Evolutionary conservation across 2,797 vertebrate species (phyloP).

Genomic region (Chanos chanos): DNA sequence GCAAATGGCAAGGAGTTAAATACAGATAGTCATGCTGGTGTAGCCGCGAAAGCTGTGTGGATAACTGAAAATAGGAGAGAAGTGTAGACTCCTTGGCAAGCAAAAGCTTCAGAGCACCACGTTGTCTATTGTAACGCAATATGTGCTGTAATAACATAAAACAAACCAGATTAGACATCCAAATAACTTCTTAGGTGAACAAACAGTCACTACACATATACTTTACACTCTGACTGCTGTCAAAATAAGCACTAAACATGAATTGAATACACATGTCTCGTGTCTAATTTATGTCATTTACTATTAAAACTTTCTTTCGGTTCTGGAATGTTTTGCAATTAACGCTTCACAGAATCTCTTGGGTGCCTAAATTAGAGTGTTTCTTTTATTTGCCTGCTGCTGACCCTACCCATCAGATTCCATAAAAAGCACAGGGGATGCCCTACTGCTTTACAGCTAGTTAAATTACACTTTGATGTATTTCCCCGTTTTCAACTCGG

Average conservation of each 20-base stretch:
- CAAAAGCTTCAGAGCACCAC: constrained; percentile 35
- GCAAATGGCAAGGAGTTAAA: too few species aligned
- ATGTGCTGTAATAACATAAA: constrained; percentile 44
- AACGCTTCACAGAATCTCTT: constrained; percentile 53
- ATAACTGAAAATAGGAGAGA: constrained; percentile 33
- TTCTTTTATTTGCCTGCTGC: constrained; percentile 67
- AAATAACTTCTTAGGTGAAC: constrained; percentile 50
- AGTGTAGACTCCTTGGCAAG: constrained; percentile 34
- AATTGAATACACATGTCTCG: neutral
- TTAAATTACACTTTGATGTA: constrained; percentile 87
- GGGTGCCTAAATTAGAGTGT: constrained; percentile 67
- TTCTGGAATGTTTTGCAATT: constrained; percentile 51
- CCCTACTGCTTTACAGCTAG: constrained; percentile 75
- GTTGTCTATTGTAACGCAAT: constrained; percentile 32
- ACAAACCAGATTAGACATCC: constrained; percentile 44
- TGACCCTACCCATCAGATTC: constrained; percentile 66
- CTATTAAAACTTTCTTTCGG: constrained; percentile 34
- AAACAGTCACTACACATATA: constrained; percentile 30
- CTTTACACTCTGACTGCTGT: constrained; percentile 11
- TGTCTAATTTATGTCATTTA: constrained; percentile 40
- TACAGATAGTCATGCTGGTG: too few species aligned
- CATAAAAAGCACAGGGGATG: constrained; percentile 62
- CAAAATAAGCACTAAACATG: constrained; percentile 25
- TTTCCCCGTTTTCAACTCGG: constrained; percentile 75
- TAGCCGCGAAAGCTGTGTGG: too few species aligned